Evolutionary conservation across 2,797 vertebrate genomes (phyloP).

Genomic region (Sebastes miniatus): DNA sequence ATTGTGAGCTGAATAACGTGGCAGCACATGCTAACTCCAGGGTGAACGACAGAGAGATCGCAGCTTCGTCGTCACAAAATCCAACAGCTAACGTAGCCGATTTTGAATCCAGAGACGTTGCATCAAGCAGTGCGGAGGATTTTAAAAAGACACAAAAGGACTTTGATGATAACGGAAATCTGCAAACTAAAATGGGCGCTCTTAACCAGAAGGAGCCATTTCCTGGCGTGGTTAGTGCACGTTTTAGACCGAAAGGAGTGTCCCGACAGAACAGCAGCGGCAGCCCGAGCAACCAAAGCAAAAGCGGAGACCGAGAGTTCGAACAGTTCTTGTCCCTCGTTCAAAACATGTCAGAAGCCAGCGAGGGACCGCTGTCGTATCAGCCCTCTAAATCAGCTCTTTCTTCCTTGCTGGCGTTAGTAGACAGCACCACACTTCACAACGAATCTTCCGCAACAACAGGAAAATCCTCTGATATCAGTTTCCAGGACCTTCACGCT

Average conservation of each 20-base stretch:
- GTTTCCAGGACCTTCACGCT: slow-evolving; percentile 79
- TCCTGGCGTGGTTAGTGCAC: slow-evolving; percentile 69
- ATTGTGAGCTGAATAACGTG: slow-evolving; percentile 11
- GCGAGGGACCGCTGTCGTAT: slow-evolving; percentile 62
- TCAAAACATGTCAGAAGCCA: slow-evolving; percentile 58
- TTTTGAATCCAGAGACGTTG: slow-evolving; percentile 9
- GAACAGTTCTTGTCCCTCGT: slow-evolving; percentile 65
- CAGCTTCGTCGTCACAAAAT: background rate
- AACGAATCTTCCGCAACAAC: background rate
- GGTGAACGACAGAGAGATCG: background rate
- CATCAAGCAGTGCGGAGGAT: background rate
- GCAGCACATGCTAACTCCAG: slow-evolving; percentile 1
- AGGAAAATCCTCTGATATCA: slow-evolving; percentile 43
- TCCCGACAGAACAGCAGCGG: slow-evolving; percentile 50
- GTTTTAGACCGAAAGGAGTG: slow-evolving; percentile 67
- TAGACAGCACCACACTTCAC: background rate
- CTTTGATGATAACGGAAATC: slow-evolving; percentile 70
- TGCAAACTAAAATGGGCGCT: background rate
- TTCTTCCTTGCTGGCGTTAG: slow-evolving; percentile 27
- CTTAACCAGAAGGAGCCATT: slow-evolving; percentile 12
- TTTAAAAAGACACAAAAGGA: slow-evolving; percentile 31
- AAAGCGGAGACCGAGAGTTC: slow-evolving; percentile 51
- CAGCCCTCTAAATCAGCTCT: slow-evolving; percentile 60
- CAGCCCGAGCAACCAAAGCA: slow-evolving; percentile 51
- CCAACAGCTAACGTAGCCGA: background rate